Evolutionary conservation across 1,140 invertebrate species (phyloP).

Genomic region (Limonius californicus): DNA sequence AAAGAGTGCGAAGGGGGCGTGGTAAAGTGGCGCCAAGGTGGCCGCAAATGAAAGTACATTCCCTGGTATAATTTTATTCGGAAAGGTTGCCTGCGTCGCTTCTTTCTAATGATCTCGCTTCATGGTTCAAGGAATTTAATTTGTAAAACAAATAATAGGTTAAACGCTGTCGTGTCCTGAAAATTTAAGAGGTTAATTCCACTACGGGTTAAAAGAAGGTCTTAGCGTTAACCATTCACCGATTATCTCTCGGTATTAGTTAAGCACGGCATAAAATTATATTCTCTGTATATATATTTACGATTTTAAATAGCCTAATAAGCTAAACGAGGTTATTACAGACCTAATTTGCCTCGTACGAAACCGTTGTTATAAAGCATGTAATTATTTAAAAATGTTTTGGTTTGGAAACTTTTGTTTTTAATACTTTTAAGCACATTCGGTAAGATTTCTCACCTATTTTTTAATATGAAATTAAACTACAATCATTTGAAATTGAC

Average conservation of each 20-base stretch:
- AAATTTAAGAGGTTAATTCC: conserved; percentile 1
- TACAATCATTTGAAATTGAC: no score
- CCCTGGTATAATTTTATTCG: conserved; percentile 24
- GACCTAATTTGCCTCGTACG: no score
- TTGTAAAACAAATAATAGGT: conserved; percentile 28
- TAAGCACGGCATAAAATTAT: no score
- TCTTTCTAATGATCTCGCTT: conserved; percentile 24
- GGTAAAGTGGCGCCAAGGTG: conserved; percentile 28
- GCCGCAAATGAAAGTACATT: conserved; percentile 20
- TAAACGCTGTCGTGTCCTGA: conserved; percentile 18
- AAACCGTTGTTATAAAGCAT: no score
- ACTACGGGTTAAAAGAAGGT: neutral
- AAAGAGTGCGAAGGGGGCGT: conserved; percentile 25
- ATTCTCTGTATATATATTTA: no score
- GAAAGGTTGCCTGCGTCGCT: conserved; percentile 21
- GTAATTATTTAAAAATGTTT: no score
- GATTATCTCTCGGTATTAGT: neutral
- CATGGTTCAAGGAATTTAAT: conserved; percentile 25
- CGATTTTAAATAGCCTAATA: no score
- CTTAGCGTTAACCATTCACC: neutral
- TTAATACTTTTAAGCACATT: no score
- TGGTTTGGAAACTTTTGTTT: no score
- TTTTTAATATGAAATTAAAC: no score
- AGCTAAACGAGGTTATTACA: no score
- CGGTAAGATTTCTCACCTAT: no score